phyloP scores from a whole-genome alignment of 1,140 invertebrate genomes.

The Drosophila tsacasi region DNA sequence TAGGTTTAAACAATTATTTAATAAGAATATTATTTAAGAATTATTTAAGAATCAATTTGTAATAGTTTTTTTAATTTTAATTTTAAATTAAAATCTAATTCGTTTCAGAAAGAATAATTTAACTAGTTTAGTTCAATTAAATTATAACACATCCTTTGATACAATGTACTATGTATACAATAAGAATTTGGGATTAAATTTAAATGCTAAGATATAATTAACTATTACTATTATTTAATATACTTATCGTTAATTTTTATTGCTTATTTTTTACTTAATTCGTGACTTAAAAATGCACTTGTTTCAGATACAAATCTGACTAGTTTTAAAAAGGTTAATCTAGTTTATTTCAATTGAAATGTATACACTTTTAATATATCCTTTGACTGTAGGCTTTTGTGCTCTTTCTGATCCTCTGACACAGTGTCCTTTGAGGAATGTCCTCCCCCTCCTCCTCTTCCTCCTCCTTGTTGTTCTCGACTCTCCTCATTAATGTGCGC shows the following conservation, averaged over 20 bases:
- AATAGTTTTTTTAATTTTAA: background rate
- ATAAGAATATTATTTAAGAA: too few relatives aligned
- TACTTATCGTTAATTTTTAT: too few relatives aligned
- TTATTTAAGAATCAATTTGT: too few relatives aligned
- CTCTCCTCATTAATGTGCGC: conserved; percentile 73
- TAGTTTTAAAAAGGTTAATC: too few relatives aligned
- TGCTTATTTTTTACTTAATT: too few relatives aligned
- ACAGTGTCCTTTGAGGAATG: conserved; percentile 11
- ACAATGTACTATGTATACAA: too few relatives aligned
- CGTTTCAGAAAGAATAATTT: background rate
- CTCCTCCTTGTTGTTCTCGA: background rate
- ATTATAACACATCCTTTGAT: too few relatives aligned
- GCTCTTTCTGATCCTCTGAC: background rate
- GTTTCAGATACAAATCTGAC: too few relatives aligned
- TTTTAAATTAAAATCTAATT: background rate
- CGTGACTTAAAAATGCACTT: too few relatives aligned
- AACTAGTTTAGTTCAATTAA: background rate
- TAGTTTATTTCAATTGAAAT: background rate
- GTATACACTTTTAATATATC: background rate
- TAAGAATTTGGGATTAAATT: too few relatives aligned
- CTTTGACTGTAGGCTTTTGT: background rate
- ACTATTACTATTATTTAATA: too few relatives aligned
- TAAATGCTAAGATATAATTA: too few relatives aligned
- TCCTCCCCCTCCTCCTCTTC: background rate
- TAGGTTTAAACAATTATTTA: background rate